Base-by-base conservation (phyloP, 2,113 vertebrate species). In the Oncorhynchus nerka region DNA sequence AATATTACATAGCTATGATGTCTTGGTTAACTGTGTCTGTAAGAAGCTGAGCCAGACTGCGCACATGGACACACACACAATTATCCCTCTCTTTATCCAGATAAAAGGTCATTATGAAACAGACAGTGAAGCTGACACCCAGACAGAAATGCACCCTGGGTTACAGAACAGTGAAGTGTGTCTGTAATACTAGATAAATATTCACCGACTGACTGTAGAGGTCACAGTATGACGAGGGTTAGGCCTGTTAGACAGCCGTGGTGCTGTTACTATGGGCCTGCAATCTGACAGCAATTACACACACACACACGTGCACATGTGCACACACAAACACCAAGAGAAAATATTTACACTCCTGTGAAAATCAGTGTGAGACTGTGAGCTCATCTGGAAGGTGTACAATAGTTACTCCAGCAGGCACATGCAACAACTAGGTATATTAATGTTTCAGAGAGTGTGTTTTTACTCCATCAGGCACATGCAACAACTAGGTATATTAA, bases 281-380 rank as follows among this genome's bases (percentile, higher is more conserved):
- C 83, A 87, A 91, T 90, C 89, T 91, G 90, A 92, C 89, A 91
- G 88, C 87, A 91, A 89, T 91, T 89, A 57, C 55, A 20, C 30
- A 68, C 30, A 20, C 8, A 68, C 66, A 8, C 2, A 9, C n/a
- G n/a, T n/a, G n/a, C 45, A 19, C 45, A 28, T 15, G 3, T 20
- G 48, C 48, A 26, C n/a, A 65, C 34, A 15, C 59, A 45, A 32
- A 19, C 24, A 57, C 68, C 69, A 67, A 61, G 19, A 81, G 59
- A 81, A 89, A 89, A 87, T 90, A 88, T 91, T 89, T 90, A 88
- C 83, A 75, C 83, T 83, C 76, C 74, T 78, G 65, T 79, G 70
- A 78, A 83, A 81, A 87, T 85, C 80, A 80, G 75, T 39, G 70
- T 64, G 70, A 45, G 39, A 65, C 65, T 83, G 75, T 85, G 78